Evolutionary conservation across 2,113 vertebrate genomes (phyloP), one percentile per base, ranked within the genome.

Genomic region (Heterocephalus glaber): DNA sequence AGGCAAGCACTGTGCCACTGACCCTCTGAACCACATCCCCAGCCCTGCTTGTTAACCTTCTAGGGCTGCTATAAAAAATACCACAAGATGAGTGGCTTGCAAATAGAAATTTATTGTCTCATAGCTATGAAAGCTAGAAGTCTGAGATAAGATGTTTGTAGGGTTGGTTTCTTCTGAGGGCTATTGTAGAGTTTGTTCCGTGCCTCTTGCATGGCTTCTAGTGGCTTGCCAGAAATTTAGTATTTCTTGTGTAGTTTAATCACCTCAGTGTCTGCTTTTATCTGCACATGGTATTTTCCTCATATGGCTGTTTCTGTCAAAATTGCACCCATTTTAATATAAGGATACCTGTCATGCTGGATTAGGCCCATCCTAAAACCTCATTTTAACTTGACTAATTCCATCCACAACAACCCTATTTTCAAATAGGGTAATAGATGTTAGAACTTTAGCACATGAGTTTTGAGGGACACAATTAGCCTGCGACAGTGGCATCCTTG

Each of bases 141-240:
- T 87, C 61, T 38, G 85, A 91, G n/a, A 63, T 82, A 33, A 87
- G n/a, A 28, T 79, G 16, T 63, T 58, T 28, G 30, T 56, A 70
- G n/a, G n/a, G 5, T 7, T 89, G 20, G 1, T 81, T 95, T 47
- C 17, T 87, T 79, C 68, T 72, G 28, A 83, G 16, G 65, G 28
- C 33, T 79, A 4, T 90, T 49, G 79, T 94, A 86, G 30, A 83
- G 68, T 87, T 66, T 70, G 14, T 76, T 79, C 35, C n/a, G 52
- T 90, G 47, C 16, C 41, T 82, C 52, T 87, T 5, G 22, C 54
- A 49, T 65, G 81, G 56, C 68, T 95, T 70, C 28, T 60, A 30
- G n/a, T 80, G 38, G 30, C 38, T 95, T 93, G 61, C 63, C 80
- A 52, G 56, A 90, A 85, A 95, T 76, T 63, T 84, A 30, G 26